Conservation (phyloP, 2,888 invertebrate species). For the Gymnocheta viridis region DNA sequence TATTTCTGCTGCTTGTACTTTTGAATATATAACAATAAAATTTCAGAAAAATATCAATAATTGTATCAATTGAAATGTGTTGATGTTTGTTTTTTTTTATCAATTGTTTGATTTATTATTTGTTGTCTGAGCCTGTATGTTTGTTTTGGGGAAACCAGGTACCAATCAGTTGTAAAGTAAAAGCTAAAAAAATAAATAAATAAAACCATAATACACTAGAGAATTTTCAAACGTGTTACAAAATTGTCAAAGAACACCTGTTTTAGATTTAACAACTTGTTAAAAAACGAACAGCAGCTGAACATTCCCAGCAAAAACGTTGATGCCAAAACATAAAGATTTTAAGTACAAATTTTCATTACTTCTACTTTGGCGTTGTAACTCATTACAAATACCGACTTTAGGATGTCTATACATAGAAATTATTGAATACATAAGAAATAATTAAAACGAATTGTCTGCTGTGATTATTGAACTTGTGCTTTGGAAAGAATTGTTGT, state of each 20-base stretch:
- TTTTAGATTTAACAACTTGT: background rate
- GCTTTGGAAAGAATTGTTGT: no score
- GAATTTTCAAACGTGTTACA: slow-evolving; percentile 37
- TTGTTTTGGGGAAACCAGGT: slow-evolving; percentile 33
- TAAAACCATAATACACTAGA: slow-evolving; percentile 22
- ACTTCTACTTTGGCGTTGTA: no score
- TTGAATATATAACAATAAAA: background rate
- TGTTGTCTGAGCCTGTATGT: slow-evolving; percentile 7
- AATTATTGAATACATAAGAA: no score
- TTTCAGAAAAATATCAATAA: slow-evolving; percentile 42
- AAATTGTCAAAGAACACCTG: slow-evolving; percentile 18
- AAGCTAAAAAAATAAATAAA: slow-evolving; percentile 14
- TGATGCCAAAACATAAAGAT: no score
- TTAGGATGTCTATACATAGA: no score
- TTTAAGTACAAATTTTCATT: no score
- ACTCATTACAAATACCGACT: no score
- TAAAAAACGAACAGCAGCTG: no score
- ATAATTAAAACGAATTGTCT: no score
- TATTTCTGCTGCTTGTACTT: background rate
- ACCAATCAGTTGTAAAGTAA: slow-evolving; percentile 49
- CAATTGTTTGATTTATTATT: slow-evolving; percentile 18
- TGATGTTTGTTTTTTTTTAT: slow-evolving; percentile 15
- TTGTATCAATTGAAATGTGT: slow-evolving; percentile 44
- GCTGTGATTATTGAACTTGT: no score
- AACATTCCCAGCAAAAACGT: no score